Conservation (phyloP, 2,888 invertebrate genomes). For the Polydrusus tereticollis region DNA sequence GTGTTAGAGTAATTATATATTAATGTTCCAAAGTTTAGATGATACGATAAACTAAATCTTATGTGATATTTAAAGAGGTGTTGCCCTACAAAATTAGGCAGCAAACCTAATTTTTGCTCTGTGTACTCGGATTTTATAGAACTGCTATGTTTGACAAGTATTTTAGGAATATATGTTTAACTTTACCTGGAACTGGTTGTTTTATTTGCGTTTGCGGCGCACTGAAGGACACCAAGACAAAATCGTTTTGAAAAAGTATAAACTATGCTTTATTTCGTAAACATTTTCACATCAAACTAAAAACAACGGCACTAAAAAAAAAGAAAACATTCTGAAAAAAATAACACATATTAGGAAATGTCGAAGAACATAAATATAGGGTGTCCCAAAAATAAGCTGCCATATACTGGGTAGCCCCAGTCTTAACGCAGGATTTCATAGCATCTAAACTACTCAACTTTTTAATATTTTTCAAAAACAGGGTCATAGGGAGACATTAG, state of each 20-base stretch:
- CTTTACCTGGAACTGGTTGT: neutral
- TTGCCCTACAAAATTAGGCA: neutral
- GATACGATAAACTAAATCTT: neutral
- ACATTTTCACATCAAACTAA: neutral
- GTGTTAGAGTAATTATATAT: conserved; percentile 9
- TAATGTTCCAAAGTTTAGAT: neutral
- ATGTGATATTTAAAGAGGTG: neutral
- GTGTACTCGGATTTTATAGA: neutral
- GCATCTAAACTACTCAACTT: no score
- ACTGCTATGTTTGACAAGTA: neutral
- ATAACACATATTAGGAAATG: no score
- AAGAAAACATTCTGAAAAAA: neutral
- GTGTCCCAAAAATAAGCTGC: no score
- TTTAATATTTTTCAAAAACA: no score
- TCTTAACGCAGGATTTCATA: no score
- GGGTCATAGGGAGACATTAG: no score
- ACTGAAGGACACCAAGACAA: no score
- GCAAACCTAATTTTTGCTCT: conserved; percentile 5
- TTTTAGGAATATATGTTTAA: conserved; percentile 7
- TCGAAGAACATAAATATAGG: no score
- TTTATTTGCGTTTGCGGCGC: no score
- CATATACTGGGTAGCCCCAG: no score
- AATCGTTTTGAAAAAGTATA: neutral
- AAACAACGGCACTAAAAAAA: conserved; percentile 3
- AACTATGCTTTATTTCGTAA: neutral